phyloP scores from a whole-genome alignment of 35 echinoderm and acorn worm species.

The Patiria miniata region DNA sequence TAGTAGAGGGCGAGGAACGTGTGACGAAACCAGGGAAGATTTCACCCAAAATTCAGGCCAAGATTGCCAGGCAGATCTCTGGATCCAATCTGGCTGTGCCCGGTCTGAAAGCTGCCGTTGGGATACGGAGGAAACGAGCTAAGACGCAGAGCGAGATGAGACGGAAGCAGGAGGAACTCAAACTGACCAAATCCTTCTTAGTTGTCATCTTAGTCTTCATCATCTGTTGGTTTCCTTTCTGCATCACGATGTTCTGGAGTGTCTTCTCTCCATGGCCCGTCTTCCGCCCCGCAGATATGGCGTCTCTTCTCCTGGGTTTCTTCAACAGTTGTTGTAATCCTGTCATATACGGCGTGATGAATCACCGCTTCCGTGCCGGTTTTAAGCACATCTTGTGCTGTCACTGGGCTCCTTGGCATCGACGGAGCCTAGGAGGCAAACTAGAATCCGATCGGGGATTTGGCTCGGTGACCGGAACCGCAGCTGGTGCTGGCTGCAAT shows the following conservation, averaged over 20 bases:
- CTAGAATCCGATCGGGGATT: background rate
- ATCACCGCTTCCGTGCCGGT: constrained; percentile 82
- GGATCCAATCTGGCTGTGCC: background rate
- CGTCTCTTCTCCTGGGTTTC: constrained; percentile 78
- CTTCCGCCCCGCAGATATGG: constrained; percentile 73
- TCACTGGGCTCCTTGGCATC: background rate
- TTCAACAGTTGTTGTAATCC: constrained; percentile 98
- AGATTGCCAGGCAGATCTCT: background rate
- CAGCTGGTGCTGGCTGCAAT: background rate
- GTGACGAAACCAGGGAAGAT: background rate
- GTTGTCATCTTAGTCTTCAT: constrained; percentile 94
- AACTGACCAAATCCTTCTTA: constrained; percentile 89
- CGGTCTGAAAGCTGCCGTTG: background rate
- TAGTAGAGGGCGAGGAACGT: background rate
- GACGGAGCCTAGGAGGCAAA: constrained; percentile 5
- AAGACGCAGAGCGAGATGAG: constrained; percentile 55
- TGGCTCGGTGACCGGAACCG: background rate
- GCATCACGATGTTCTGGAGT: constrained; percentile 97
- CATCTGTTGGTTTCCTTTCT: constrained; percentile 96
- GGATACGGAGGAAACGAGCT: constrained; percentile 25
- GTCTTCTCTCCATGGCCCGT: constrained; percentile 57
- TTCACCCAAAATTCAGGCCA: background rate
- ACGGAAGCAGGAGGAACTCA: constrained; percentile 81
- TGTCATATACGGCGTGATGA: constrained; percentile 97
- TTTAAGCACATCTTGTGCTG: constrained; percentile 70